Evolutionary conservation across 2,113 vertebrate genomes (phyloP).

Genomic region (Gambusia holbrooki): DNA sequence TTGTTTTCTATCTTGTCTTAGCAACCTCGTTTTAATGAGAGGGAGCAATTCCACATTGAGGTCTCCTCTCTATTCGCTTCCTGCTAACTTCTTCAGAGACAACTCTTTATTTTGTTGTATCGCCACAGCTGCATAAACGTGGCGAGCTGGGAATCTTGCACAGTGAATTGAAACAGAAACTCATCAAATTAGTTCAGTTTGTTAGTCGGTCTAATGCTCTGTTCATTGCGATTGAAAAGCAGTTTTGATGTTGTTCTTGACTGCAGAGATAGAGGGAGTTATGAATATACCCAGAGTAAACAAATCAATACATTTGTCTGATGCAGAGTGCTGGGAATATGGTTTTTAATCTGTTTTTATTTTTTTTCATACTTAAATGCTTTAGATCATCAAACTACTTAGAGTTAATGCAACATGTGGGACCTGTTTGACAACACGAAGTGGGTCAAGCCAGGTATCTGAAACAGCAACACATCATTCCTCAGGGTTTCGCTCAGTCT

Average conservation of each 20-base stretch:
- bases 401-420: background rate
- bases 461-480: background rate
- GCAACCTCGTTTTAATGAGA: conserved; percentile 70
- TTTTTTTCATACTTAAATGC: background rate
- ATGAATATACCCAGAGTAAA: conserved; percentile 50
- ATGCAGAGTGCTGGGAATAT: background rate
- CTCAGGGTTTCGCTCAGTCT: too few relatives aligned
- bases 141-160: conserved; percentile 7
- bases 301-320: conserved; percentile 41
- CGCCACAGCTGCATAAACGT: conserved; percentile 26
- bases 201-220: conserved; percentile 21
- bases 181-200: conserved; percentile 4
- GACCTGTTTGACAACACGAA: background rate
- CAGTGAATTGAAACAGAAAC: background rate
- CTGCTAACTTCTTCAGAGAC: conserved; percentile 50
- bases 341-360: background rate
- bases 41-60: conserved; percentile 63
- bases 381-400: background rate
- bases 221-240: conserved; percentile 19
- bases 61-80: conserved; percentile 44
- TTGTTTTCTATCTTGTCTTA: conserved; percentile 76
- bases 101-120: conserved; percentile 55
- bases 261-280: conserved; percentile 48
- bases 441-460: too few relatives aligned
- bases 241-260: conserved; percentile 21